Conservation (phyloP, 2,797 vertebrate species). For the Morelia viridis region DNA sequence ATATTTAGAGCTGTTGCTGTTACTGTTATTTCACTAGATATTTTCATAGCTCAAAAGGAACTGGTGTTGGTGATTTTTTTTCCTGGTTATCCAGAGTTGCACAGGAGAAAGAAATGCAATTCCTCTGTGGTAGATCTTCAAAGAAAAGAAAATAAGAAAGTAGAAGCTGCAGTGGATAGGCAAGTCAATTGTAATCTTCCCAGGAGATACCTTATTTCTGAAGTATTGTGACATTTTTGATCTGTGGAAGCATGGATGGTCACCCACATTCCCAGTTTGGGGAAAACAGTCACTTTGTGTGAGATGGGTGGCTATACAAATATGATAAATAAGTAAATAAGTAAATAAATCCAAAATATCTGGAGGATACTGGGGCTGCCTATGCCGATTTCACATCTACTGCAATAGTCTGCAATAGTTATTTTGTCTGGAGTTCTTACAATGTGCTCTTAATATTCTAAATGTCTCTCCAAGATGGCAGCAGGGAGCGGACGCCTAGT, state of each 20-base stretch:
- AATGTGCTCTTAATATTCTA: no score
- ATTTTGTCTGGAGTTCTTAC: no score
- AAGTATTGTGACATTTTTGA: not conserved
- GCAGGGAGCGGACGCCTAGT: no score
- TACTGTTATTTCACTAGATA: not conserved
- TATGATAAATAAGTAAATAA: no score
- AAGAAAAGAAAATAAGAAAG: not conserved
- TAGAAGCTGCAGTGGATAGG: not conserved
- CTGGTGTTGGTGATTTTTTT: not conserved
- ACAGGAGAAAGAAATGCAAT: not conserved
- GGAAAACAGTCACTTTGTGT: not conserved
- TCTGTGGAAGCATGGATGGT: not conserved
- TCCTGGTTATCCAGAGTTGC: not conserved
- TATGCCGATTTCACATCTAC: no score
- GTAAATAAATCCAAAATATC: no score
- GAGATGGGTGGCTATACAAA: no score
- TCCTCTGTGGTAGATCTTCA: not conserved
- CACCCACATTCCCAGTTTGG: not conserved
- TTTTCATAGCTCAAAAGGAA: not conserved
- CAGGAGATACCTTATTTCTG: not conserved
- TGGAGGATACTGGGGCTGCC: no score
- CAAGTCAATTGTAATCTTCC: not conserved
- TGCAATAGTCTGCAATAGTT: no score
- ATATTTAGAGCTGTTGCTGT: not conserved
- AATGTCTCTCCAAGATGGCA: no score